phyloP scores from a whole-genome alignment of 2,888 invertebrate species.

The Drosophila eohydei region DNA sequence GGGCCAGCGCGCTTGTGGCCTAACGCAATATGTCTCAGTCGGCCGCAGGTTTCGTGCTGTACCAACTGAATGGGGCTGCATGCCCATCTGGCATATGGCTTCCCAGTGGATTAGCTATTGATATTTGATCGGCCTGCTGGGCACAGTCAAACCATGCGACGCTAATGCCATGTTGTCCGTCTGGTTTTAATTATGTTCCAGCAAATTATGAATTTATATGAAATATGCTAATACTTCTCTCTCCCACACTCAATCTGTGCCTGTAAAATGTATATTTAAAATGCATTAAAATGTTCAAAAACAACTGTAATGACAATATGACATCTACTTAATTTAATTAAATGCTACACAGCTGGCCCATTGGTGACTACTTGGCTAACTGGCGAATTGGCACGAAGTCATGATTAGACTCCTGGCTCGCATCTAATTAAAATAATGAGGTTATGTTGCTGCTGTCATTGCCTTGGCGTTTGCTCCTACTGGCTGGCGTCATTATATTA shows the following conservation, averaged over 20 bases:
- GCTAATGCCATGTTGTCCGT: slow-evolving; percentile 10
- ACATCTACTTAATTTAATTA: slow-evolving; percentile 64
- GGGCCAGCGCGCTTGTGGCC: slow-evolving; percentile 40
- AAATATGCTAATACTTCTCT: slow-evolving; percentile 3
- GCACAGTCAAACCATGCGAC: slow-evolving; percentile 29
- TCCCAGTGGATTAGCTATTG: slow-evolving; percentile 51
- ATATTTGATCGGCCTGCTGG: slow-evolving; percentile 53
- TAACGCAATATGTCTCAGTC: slow-evolving; percentile 72
- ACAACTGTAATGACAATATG: slow-evolving; percentile 23
- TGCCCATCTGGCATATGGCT: slow-evolving; percentile 25
- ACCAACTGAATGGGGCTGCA: slow-evolving; percentile 18
- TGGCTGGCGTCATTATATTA: slow-evolving; percentile 52
- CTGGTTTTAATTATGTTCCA: slow-evolving; percentile 25
- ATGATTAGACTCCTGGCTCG: slow-evolving; percentile 23
- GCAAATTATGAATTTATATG: slow-evolving; percentile 4
- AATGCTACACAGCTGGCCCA: slow-evolving; percentile 25
- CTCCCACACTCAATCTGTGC: neutral
- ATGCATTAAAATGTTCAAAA: slow-evolving; percentile 45
- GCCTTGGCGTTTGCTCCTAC: slow-evolving; percentile 12
- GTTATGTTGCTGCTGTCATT: slow-evolving; percentile 23
- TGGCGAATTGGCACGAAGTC: slow-evolving; percentile 14
- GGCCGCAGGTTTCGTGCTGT: slow-evolving; percentile 46
- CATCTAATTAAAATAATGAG: slow-evolving; percentile 74
- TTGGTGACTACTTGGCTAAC: slow-evolving; percentile 17
- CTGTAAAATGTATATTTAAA: slow-evolving; percentile 41